Conservation (phyloP, 37 sponge, comb jelly and placozoan species). For the Crambe crambe region DNA sequence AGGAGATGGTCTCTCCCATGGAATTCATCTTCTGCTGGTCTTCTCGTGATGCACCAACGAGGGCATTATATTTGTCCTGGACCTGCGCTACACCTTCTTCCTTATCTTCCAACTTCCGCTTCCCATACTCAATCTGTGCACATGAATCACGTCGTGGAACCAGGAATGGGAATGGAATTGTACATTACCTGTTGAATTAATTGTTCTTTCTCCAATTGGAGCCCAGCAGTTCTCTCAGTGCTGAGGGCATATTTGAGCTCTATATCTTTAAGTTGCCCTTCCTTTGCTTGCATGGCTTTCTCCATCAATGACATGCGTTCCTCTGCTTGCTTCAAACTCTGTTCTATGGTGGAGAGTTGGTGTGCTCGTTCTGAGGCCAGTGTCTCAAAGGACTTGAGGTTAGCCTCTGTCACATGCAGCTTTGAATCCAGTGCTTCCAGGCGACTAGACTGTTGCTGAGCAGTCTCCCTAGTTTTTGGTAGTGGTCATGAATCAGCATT, state of each 20-base stretch:
- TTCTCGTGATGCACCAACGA: neutral
- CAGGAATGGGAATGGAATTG: neutral
- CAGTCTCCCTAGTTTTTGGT: constrained; percentile 1
- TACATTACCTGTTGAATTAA: constrained; percentile 21
- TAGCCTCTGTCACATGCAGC: neutral
- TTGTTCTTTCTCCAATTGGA: constrained; percentile 14
- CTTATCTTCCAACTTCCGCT: constrained; percentile 21
- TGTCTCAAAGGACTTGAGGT: constrained; percentile 21
- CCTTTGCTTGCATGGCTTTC: neutral
- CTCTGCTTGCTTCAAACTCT: constrained; percentile 29
- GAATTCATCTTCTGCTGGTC: neutral
- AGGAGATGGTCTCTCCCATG: neutral
- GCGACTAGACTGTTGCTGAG: neutral
- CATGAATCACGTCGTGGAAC: constrained; percentile 1
- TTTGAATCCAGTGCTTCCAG: neutral
- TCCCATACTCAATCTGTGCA: constrained; percentile 1
- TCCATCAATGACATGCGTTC: constrained; percentile 8
- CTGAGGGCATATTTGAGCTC: constrained; percentile 3
- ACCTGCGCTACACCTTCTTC: neutral
- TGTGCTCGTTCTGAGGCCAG: constrained; percentile 35
- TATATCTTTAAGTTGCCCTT: neutral
- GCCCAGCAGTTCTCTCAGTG: constrained; percentile 9
- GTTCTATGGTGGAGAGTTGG: constrained; percentile 43
- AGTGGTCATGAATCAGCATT: neutral
- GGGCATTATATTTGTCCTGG: neutral